Evolutionary conservation across 2,888 invertebrate species (phyloP).

Genomic region (Archaeoteleia sp.): DNA sequence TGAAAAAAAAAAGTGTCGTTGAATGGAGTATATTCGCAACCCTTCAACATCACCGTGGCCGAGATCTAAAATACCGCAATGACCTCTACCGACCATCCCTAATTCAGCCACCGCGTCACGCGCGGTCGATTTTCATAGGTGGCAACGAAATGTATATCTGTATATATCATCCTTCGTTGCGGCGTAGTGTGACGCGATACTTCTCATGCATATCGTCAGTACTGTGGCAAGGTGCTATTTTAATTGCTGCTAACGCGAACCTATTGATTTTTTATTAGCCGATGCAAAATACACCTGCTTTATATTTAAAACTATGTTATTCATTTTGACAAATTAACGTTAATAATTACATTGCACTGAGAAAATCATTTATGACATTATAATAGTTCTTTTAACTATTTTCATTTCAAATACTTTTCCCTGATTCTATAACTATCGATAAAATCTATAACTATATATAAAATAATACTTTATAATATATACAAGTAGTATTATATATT

Average conservation of each 20-base stretch:
- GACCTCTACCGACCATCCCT: conserved; percentile 45
- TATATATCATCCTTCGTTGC: conserved; percentile 10
- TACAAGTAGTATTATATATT: too few relatives aligned
- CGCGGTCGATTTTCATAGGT: conserved; percentile 37
- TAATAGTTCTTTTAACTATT: too few relatives aligned
- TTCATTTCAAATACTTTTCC: too few relatives aligned
- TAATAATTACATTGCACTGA: too few relatives aligned
- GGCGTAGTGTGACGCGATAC: conserved; percentile 14
- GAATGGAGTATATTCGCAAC: background rate
- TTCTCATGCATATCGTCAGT: conserved; percentile 13
- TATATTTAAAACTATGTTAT: background rate
- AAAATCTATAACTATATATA: too few relatives aligned
- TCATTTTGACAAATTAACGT: too few relatives aligned
- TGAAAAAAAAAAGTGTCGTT: conserved; percentile 1
- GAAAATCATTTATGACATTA: too few relatives aligned
- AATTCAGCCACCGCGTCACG: conserved; percentile 41
- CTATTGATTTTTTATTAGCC: conserved; percentile 29
- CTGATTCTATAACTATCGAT: too few relatives aligned
- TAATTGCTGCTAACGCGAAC: conserved; percentile 9
- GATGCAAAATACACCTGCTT: too few relatives aligned
- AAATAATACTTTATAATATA: too few relatives aligned
- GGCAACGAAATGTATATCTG: conserved; percentile 10
- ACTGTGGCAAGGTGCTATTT: conserved; percentile 10
- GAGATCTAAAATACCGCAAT: conserved; percentile 48
- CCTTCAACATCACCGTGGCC: conserved; percentile 20